Percentiles rank a stretch among this genome's conserved stretches.
Evolutionary conservation across 2,888 invertebrate species (phyloP).

Genomic region (Buathra laborator): DNA sequence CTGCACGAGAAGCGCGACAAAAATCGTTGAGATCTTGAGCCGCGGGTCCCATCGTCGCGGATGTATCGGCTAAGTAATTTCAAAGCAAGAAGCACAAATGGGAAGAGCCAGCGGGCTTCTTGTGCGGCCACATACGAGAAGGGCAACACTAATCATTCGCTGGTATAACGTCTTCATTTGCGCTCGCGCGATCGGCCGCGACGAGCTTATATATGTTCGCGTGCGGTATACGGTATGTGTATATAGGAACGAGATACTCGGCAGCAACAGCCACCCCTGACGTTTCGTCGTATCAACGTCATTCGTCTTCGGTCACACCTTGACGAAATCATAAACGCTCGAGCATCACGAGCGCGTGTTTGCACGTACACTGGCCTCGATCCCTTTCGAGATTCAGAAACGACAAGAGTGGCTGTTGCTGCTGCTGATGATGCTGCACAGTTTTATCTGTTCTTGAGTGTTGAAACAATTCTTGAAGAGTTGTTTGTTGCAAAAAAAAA

Average conservation of each 20-base stretch:
- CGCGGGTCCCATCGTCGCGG: constrained; percentile 28
- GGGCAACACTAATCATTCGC: constrained; percentile 77
- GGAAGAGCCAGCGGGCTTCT: constrained; percentile 58
- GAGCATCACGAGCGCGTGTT: constrained; percentile 37
- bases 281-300: constrained; percentile 74
- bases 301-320: constrained; percentile 78
- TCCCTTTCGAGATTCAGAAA: background rate
- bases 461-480: background rate
- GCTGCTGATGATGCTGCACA: background rate
- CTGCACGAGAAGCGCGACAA: constrained; percentile 65
- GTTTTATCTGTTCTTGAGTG: background rate
- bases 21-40: constrained; percentile 58
- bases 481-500: background rate
- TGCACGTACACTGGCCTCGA: constrained; percentile 24
- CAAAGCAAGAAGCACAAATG: constrained; percentile 69
- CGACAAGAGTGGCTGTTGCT: background rate
- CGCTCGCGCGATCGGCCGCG: constrained; percentile 55
- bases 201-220: background rate
- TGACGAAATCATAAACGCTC: constrained; percentile 74
- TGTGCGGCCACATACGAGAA: constrained; percentile 67
- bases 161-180: constrained; percentile 79
- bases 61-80: constrained; percentile 68
- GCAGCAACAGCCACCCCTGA: constrained; percentile 60
- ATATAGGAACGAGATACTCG: constrained; percentile 63
- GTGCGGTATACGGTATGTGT: constrained; percentile 10